Evolutionary conservation across 2,888 invertebrate species (phyloP).

Genomic region (Dolichomitus sp.): DNA sequence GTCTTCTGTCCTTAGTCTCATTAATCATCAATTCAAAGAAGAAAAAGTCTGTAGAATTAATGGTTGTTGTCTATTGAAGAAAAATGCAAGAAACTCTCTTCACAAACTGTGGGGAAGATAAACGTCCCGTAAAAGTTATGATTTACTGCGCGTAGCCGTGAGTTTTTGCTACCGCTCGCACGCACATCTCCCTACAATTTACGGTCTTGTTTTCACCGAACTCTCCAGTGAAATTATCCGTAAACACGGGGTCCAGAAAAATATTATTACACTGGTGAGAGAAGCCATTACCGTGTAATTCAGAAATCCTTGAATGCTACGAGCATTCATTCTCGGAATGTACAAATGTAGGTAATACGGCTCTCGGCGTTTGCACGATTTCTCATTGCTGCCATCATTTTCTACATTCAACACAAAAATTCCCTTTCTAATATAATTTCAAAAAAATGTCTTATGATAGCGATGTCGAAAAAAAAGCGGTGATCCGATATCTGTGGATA

Average conservation of each 20-base stretch:
- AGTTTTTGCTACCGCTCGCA: not conserved
- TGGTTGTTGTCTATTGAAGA: conserved; percentile 1
- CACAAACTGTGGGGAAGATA: not conserved
- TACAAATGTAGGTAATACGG: not conserved
- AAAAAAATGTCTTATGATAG: not conserved
- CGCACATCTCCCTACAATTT: conserved; percentile 50
- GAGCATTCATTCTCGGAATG: not conserved
- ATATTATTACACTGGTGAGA: conserved; percentile 15
- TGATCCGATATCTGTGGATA: not conserved
- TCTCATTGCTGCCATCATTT: conserved; percentile 18
- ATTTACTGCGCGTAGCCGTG: not conserved
- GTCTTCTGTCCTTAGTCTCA: not conserved
- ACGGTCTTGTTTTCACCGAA: conserved; percentile 61
- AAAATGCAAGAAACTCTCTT: conserved; percentile 1
- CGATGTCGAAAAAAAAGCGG: not conserved
- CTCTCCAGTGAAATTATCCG: conserved; percentile 56
- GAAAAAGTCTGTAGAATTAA: not conserved
- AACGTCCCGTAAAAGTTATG: conserved; percentile 10
- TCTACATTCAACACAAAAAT: conserved; percentile 27
- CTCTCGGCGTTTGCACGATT: not conserved
- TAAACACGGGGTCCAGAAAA: conserved; percentile 30
- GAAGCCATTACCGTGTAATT: conserved; percentile 18
- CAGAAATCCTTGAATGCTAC: conserved; percentile 1
- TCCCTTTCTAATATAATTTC: conserved; percentile 57
- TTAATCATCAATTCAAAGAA: not conserved